A percentile compares a stretch with the other conserved stretches of the same genome.
Evolutionary conservation across 2,888 invertebrate genomes (phyloP).

Genomic region (Augochlorella aurata): DNA sequence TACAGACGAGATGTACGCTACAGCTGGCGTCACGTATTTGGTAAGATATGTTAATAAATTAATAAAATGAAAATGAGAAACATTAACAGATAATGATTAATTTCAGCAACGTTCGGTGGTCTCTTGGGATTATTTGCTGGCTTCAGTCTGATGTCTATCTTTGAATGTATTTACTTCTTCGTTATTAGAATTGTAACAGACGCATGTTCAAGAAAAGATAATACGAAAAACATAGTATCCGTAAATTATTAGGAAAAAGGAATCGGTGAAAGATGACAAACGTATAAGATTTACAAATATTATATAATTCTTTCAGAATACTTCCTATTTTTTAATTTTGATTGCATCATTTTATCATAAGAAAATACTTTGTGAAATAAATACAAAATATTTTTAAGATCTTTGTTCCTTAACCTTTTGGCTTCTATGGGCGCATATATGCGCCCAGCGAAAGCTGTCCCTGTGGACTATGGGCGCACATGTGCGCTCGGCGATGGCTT

Average conservation of each 20-base stretch:
- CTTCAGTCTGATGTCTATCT: constrained; percentile 87
- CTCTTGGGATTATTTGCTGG: constrained; percentile 87
- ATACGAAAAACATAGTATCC: neutral
- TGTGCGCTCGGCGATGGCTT: too few relatives aligned
- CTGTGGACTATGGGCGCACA: too few relatives aligned
- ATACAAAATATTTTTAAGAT: neutral
- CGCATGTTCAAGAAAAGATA: constrained; percentile 28
- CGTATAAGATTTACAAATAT: neutral
- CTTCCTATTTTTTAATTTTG: neutral
- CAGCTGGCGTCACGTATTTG: constrained; percentile 88
- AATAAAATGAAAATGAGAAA: constrained; percentile 13
- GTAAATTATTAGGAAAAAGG: neutral
- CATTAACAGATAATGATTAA: constrained; percentile 24
- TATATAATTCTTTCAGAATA: neutral
- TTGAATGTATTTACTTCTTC: constrained; percentile 87
- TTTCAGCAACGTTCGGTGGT: constrained; percentile 88
- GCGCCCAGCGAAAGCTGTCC: too few relatives aligned
- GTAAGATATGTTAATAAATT: constrained; percentile 79
- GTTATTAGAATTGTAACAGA: constrained; percentile 82
- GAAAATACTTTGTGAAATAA: neutral
- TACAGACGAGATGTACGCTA: constrained; percentile 87
- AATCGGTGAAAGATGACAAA: neutral
- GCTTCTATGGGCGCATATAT: too few relatives aligned
- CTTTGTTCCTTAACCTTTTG: too few relatives aligned
- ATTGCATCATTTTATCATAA: neutral